Conservation (phyloP, 2,797 vertebrate genomes). For the Phaenicophaeus curvirostris region DNA sequence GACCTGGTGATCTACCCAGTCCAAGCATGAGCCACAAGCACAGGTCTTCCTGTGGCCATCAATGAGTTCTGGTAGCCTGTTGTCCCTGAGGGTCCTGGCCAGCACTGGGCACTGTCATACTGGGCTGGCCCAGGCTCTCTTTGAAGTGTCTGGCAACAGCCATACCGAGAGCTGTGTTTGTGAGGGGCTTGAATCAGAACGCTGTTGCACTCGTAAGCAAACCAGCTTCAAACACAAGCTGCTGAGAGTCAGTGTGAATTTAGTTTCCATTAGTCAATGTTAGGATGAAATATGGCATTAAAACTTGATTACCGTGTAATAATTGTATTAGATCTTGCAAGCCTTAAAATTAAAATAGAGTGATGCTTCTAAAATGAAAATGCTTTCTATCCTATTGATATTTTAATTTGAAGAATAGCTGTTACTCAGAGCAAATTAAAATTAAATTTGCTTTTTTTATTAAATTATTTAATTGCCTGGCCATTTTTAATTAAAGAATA, state of each 20-base stretch:
- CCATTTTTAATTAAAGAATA: not conserved
- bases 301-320: not conserved
- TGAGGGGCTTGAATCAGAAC: not conserved
- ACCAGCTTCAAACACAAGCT: not conserved
- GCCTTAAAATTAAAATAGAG: not conserved
- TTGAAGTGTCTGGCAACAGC: not conserved
- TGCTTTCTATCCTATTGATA: not conserved
- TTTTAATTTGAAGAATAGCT: not conserved
- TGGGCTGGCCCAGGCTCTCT: not conserved
- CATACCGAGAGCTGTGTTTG: not conserved
- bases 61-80: not conserved
- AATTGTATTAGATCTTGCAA: not conserved
- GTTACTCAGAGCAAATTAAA: not conserved
- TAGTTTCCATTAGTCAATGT: not conserved
- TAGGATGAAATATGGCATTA: not conserved
- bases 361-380: not conserved
- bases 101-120: not conserved
- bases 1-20: not conserved
- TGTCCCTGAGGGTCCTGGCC: not conserved
- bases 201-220: not conserved
- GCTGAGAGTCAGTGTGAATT: not conserved
- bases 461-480: not conserved
- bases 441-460: not conserved
- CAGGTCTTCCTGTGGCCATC: not conserved
- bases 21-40: rapidly evolving